Conservation (phyloP, 2,113 vertebrate genomes). For the Egretta garzetta region DNA sequence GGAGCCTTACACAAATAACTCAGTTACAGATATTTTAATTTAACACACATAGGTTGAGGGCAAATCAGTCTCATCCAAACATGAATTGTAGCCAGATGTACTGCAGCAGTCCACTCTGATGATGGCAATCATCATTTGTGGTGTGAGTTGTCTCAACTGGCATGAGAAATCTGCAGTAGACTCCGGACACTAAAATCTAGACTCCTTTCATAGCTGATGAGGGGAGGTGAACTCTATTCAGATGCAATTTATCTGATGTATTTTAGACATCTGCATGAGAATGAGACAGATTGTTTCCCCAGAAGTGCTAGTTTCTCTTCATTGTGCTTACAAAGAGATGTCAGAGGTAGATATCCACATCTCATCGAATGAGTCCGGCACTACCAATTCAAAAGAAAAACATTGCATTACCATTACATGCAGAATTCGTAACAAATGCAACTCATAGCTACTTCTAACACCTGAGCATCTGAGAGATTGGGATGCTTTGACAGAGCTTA, state of each 20-base stretch:
- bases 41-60: not conserved
- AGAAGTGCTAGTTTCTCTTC: not conserved
- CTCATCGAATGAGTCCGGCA: not conserved
- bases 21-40: not conserved
- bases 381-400: not conserved
- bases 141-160: not conserved
- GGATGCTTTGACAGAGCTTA: not conserved
- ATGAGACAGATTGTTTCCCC: not conserved
- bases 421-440: not conserved
- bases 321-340: not conserved
- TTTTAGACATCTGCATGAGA: not conserved
- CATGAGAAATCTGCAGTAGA: not conserved
- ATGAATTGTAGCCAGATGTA: not conserved
- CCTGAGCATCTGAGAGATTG: not conserved
- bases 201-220: not conserved
- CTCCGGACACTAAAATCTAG: not conserved
- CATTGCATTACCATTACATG: not conserved
- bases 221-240: not conserved
- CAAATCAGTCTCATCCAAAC: not conserved
- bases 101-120: not conserved
- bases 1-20: not conserved
- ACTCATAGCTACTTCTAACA: not conserved
- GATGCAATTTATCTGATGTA: not conserved
- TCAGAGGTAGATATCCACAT: not conserved
- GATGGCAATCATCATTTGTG: accelerated